These are phyloP conservation scores for Sula dactylatra DNA, from an alignment of 2,113 vertebrate species.

Conservation along the genomic window DNA sequence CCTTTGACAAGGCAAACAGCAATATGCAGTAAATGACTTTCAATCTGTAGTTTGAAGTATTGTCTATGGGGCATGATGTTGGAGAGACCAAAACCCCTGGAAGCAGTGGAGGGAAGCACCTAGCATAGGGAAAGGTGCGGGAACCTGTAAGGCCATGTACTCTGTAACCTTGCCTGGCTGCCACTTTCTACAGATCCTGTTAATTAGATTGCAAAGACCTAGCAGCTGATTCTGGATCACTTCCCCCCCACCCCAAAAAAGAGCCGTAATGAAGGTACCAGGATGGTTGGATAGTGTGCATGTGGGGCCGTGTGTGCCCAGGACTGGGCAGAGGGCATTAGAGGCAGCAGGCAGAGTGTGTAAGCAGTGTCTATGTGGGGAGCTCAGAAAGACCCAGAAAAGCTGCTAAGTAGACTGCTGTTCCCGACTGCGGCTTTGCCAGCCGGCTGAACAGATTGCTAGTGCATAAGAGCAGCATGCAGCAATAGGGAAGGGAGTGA, in stretches of 20 bases:
- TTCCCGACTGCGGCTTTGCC: background rate
- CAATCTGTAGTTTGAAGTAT: background rate
- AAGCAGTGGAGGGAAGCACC: background rate
- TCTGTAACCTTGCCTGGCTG: background rate
- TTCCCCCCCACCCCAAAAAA: background rate
- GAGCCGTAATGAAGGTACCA: fast-evolving
- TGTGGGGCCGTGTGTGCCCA: fast-evolving
- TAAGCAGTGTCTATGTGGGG: background rate
- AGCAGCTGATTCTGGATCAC: background rate
- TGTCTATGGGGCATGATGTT: background rate
- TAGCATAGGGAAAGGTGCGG: background rate
- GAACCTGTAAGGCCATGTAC: background rate
- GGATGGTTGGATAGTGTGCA: fast-evolving
- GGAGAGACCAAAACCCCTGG: background rate
- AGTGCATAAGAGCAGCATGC: background rate
- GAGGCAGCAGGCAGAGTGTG: background rate
- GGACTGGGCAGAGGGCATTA: background rate
- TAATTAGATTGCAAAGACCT: background rate
- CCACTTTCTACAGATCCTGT: background rate
- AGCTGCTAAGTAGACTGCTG: background rate
- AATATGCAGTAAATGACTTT: background rate
- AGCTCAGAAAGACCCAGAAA: background rate
- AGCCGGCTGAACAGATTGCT: slow-evolving; percentile 50
- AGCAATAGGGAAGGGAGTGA: background rate
- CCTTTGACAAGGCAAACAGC: background rate